Percentiles rank a stretch among this genome's conserved stretches.
Conservation (phyloP, 2,888 invertebrate species). For the Sarcophaga subvicina region DNA sequence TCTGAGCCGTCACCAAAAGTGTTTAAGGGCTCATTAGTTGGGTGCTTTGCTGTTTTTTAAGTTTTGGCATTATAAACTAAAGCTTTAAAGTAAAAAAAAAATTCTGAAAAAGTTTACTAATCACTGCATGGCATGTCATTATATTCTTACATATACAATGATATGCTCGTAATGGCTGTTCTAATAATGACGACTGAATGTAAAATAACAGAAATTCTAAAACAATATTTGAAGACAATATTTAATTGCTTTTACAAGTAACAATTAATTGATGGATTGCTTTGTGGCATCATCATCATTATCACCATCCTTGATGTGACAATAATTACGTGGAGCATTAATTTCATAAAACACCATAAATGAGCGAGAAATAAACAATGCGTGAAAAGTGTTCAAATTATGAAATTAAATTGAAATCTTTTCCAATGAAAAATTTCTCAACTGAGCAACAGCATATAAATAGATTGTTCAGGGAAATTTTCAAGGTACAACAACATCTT, state of each 20-base stretch:
- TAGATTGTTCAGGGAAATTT: too few species aligned
- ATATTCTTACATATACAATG: conserved; percentile 38
- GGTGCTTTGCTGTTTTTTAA: too few species aligned
- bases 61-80: too few species aligned
- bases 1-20: too few species aligned
- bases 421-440: too few species aligned
- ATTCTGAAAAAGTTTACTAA: background rate
- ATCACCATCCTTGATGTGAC: background rate
- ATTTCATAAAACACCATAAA: background rate
- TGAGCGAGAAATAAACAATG: background rate
- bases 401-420: too few species aligned
- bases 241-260: conserved; percentile 34
- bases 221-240: conserved; percentile 16
- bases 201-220: background rate
- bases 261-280: conserved; percentile 23
- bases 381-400: background rate
- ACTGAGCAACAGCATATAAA: too few species aligned
- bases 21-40: too few species aligned
- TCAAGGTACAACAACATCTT: too few species aligned
- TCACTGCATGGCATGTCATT: conserved; percentile 2
- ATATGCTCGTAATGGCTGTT: conserved; percentile 26
- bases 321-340: background rate
- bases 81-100: too few species aligned
- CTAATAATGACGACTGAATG: background rate
- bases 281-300: background rate